Base-by-base conservation (phyloP, 2,113 vertebrate genomes). In the Seriola quinqueradiata region DNA sequence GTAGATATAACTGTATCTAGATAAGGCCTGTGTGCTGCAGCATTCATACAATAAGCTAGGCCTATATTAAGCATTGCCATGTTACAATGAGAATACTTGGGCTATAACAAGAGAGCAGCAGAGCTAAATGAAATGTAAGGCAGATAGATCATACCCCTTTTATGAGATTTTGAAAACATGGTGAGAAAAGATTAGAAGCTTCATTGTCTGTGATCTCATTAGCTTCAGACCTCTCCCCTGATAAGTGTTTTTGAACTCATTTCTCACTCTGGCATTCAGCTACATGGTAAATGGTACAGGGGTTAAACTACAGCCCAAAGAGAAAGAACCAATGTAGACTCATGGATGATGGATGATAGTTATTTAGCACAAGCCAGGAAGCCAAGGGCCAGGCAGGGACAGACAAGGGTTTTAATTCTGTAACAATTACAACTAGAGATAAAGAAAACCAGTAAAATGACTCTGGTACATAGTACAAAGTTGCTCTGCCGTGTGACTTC, bases 1-100 rank as follows among this genome's bases (percentile, higher is more conserved):
- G 28, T 36, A 36, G 34, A 36, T 36, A 36, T 5, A 36, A 36
- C 34, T 36, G 4, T 5, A 36, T 36, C 34, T 36, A 36, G 52
- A 44, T 55, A 55, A 17, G 28, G 19, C 34, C 66, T 70, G 59
- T 66, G 40, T 75, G 70, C 28, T 36, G 10, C 40, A 23, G 28
- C 57, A 58, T 64, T 70, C 19, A 58, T 50, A 63, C 42, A 69
- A 21, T 36, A 36, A 36, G 34, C 34, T 36, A 28, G 28, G 28
- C 38, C 40, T 75, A 34, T 64, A 75, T 65, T 75, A 70, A 75
- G 44, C 42, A 36, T 16, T 17, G 8, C 11, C 52, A 4, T 64
- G 34, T 36, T 36, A 36, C 34, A 36, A 6, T 36, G 6, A 36
- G 34, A 36, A 2, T 28, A 28, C 28, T 28, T 28, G 28, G 28